Conservation (phyloP, 2,888 invertebrate genomes). For the Tipula helvola region DNA sequence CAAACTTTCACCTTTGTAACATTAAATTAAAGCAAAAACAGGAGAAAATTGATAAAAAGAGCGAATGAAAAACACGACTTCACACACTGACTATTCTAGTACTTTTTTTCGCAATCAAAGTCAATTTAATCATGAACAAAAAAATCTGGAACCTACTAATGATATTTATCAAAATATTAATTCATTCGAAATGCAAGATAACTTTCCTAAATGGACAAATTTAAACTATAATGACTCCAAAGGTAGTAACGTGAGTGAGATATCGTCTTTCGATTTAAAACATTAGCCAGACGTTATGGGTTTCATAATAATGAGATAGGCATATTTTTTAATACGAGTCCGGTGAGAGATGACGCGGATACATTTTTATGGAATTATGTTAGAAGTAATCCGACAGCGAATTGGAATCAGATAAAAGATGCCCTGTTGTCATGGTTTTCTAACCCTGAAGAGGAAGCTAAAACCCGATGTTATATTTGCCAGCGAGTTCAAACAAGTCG, state of each 20-base stretch:
- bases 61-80: too few species aligned
- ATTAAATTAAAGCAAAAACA: too few species aligned
- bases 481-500: neutral
- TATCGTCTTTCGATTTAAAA: neutral
- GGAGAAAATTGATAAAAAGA: too few species aligned
- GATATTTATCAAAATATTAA: too few species aligned
- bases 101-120: too few species aligned
- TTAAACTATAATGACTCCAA: neutral
- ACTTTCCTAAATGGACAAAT: neutral
- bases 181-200: too few species aligned
- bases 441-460: neutral
- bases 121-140: too few species aligned
- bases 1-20: too few species aligned
- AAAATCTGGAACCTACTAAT: too few species aligned
- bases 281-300: neutral
- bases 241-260: neutral
- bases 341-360: too few species aligned
- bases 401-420: neutral
- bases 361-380: neutral
- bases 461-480: neutral
- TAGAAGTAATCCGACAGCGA: neutral
- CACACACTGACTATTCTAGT: too few species aligned
- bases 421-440: neutral
- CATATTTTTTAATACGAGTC: too few species aligned
- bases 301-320: neutral